Evolutionary conservation across 2,888 invertebrate species (phyloP), one percentile per base, ranked within the genome.

Genomic region (Apamea sordens): DNA sequence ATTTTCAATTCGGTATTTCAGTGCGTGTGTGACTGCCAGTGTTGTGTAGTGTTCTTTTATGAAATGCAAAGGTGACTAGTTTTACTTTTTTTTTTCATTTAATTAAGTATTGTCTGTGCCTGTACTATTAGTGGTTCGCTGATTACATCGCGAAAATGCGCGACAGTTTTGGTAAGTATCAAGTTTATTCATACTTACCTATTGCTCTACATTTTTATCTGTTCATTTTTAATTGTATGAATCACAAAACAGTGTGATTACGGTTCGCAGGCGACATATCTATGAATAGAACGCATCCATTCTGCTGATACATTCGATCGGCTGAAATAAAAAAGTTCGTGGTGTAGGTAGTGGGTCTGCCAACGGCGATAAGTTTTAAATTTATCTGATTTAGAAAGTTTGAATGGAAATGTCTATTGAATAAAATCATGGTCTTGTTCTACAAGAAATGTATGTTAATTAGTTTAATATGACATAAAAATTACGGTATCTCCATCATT

Each of bases 221-320:
- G 71, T 73, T 65, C 76, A 28, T 76, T 88, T 80, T 77, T 84
- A 79, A 87, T 81, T 85, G 85, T 84, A 71, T 89, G 89, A 84
- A 84, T 82, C 80, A 85, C 80, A 87, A 88, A 88, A 87, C 77
- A 70, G 59, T 73, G 80, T 82, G 81, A 85, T 86, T 84, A 85
- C 83, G 59, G 81, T 87, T 76, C 83, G 82, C 83, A 75, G 77
- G 88, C 84, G 88, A 90, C 90, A 84, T 73, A 83, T 87, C 90
- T 90, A 90, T 89, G 91, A 90, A 90, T 90, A 90, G 90, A 88
- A 86, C 87, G 85, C 83, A 87, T 89, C 83, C 77, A 88, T 89
- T 87, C 80, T 82, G 80, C 82, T 86, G 71, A 89, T 88, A 88
- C 85, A 85, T 89, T 88, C 80, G 88, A 90, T 90, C 84, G 81